A percentile compares a stretch with the other conserved stretches of the same genome.
These are phyloP conservation scores for Drosophila ohnishii DNA, from an alignment of 1,140 invertebrate species.

Conservation along the genomic window DNA sequence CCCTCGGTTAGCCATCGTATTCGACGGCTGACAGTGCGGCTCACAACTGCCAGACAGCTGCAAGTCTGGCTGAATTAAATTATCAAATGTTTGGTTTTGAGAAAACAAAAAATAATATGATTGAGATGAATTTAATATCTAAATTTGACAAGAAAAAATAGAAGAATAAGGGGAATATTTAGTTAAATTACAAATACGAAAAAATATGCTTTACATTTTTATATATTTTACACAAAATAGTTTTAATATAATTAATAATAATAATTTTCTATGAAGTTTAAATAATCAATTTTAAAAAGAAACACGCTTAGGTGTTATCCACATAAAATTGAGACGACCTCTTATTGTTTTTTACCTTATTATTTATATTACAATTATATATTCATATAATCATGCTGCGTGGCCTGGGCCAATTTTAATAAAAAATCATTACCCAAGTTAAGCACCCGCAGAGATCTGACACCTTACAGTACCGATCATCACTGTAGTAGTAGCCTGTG, in stretches of 20 bases:
- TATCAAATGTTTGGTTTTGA: constrained; percentile 12
- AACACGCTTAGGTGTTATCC: no score
- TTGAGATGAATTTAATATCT: neutral
- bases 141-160: neutral
- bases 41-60: constrained; percentile 25
- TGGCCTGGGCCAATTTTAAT: constrained; percentile 10
- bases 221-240: no score
- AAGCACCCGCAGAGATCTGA: constrained; percentile 10
- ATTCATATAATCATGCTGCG: constrained; percentile 11
- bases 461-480: constrained; percentile 2
- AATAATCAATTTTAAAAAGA: no score
- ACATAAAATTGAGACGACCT: neutral
- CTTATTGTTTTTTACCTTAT: neutral
- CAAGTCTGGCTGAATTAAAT: constrained; percentile 18
- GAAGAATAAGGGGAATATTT: neutral
- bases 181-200: no score
- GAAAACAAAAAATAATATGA: neutral
- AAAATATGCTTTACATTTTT: no score
- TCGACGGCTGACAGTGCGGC: constrained; percentile 33
- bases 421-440: constrained; percentile 8
- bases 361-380: constrained; percentile 3
- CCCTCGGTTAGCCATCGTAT: constrained; percentile 15
- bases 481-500: constrained; percentile 26
- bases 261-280: no score
- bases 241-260: no score